Conservation (phyloP, 1,140 invertebrate species). For the Diplogasteroides magnus region DNA sequence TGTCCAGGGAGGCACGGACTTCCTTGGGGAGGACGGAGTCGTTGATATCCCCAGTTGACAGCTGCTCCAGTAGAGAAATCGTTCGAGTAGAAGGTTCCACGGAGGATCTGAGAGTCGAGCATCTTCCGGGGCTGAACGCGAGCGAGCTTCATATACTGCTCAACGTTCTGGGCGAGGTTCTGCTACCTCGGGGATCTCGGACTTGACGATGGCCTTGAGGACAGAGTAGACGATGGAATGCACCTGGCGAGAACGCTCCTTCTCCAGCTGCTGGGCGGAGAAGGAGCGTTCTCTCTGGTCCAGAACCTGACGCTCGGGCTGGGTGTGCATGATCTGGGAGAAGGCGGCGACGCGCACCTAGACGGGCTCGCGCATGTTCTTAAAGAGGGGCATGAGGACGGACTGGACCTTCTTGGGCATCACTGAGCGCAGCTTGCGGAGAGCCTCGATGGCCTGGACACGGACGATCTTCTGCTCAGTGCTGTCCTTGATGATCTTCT, state of each 20-base stretch:
- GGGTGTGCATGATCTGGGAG: slow-evolving; percentile 38
- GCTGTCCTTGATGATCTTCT: slow-evolving; percentile 37
- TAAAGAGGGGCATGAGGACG: too few relatives aligned
- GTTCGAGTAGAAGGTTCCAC: slow-evolving; percentile 24
- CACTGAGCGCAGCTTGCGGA: slow-evolving; percentile 26
- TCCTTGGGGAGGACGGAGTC: slow-evolving; percentile 28
- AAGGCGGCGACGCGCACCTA: slow-evolving; percentile 45
- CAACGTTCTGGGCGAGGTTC: slow-evolving; percentile 15
- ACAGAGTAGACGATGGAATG: slow-evolving; percentile 38
- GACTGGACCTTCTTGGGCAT: too few relatives aligned
- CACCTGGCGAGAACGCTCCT: too few relatives aligned
- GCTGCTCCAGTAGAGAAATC: slow-evolving; percentile 13
- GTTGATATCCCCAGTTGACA: slow-evolving; percentile 38
- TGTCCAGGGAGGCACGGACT: slow-evolving; percentile 31
- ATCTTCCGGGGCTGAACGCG: slow-evolving; percentile 29
- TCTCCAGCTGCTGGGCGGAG: too few relatives aligned
- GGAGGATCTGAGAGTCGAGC: slow-evolving; percentile 30
- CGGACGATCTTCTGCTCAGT: slow-evolving; percentile 23
- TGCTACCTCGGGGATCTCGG: slow-evolving; percentile 34
- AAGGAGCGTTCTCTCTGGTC: too few relatives aligned
- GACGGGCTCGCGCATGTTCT: slow-evolving; percentile 37
- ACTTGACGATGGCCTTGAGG: slow-evolving; percentile 37
- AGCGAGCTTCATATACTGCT: slow-evolving; percentile 9
- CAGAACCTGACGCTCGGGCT: slow-evolving; percentile 34
- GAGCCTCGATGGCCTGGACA: too few relatives aligned